phyloP scores from a whole-genome alignment of 2,113 vertebrate species.

The Rhinolophus ferrumequinum region DNA sequence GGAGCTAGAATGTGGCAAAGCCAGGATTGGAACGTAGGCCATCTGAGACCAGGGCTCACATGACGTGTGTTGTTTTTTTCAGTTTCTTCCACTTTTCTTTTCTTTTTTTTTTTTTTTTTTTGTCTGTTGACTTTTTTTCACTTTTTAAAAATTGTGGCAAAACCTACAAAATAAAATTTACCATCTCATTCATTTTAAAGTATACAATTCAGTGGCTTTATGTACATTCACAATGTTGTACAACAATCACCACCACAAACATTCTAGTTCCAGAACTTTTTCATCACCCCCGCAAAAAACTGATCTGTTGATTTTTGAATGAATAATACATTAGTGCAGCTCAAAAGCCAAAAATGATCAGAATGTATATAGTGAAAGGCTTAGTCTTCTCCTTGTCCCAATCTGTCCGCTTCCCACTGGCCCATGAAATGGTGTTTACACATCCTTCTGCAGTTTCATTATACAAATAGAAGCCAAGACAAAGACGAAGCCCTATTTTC shows the following conservation, averaged over 20 bases:
- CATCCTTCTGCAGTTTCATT: neutral
- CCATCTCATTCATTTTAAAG: neutral
- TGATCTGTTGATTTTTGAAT: neutral
- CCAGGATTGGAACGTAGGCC: neutral
- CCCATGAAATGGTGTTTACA: neutral
- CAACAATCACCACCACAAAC: neutral
- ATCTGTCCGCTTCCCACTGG: neutral
- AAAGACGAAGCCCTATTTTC: neutral
- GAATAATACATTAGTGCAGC: neutral
- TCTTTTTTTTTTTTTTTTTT: neutral
- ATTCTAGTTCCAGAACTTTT: neutral
- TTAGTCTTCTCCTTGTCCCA: neutral
- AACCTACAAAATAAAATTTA: neutral
- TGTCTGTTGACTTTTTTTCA: neutral
- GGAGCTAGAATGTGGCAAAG: neutral
- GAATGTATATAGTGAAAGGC: neutral
- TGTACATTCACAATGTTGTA: neutral
- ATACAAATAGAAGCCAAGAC: neutral
- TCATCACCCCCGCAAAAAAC: neutral
- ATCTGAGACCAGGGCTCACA: neutral
- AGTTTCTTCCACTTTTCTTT: neutral
- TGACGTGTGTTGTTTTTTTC: neutral
- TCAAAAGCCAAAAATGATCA: slow-evolving; percentile 26
- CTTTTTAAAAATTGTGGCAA: slow-evolving; percentile 10
- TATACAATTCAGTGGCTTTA: neutral